Conservation (phyloP, 2,797 vertebrate species). For the Dendrocincla tyrannina region DNA sequence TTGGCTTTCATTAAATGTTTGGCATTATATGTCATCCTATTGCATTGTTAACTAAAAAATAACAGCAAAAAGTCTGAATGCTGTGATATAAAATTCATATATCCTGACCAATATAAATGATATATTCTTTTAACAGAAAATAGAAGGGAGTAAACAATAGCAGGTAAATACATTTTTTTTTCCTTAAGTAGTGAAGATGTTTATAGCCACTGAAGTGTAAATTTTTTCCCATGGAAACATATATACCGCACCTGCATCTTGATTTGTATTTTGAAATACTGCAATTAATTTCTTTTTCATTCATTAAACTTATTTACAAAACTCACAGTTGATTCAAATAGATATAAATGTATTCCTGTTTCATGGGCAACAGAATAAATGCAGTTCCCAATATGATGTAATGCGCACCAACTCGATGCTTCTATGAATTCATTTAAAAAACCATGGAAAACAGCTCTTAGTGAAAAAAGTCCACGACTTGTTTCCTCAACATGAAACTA, state of each 20-base stretch:
- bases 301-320: background rate
- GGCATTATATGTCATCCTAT: slow-evolving; percentile 41
- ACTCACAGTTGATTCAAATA: background rate
- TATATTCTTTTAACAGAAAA: background rate
- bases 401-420: background rate
- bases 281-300: background rate
- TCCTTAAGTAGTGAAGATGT: background rate
- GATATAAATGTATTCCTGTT: background rate
- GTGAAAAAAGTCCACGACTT: background rate
- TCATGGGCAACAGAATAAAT: background rate
- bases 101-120: background rate
- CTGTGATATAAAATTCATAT: slow-evolving; percentile 33
- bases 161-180: background rate
- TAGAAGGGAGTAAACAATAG: background rate
- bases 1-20: slow-evolving; percentile 73
- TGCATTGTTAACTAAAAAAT: slow-evolving; percentile 16
- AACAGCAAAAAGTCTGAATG: background rate
- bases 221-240: background rate
- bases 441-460: background rate
- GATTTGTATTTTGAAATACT: background rate
- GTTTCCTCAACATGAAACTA: background rate
- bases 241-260: background rate
- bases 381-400: background rate
- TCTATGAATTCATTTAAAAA: background rate
- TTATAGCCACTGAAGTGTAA: background rate